These are phyloP conservation scores for Drosophila algonquin DNA, from an alignment of 2,888 invertebrate species.

Conservation along the genomic window DNA sequence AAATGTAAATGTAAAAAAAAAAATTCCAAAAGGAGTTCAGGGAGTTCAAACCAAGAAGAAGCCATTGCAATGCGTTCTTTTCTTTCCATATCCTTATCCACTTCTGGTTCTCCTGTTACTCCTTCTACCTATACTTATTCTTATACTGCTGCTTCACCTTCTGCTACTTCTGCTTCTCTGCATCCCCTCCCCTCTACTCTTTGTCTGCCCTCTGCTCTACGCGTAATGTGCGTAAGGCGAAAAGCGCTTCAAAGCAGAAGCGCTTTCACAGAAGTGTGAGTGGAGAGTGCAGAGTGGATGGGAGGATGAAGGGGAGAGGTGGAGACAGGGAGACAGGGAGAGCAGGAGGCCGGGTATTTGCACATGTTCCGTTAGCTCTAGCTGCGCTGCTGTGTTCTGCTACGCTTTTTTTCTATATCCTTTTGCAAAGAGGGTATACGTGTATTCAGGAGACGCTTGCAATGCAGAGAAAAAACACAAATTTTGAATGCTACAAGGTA, in stretches of 20 bases:
- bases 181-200: background rate
- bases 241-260: constrained; percentile 36
- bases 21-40: constrained; percentile 23
- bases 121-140: background rate
- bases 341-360: constrained; percentile 50
- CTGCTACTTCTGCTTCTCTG: constrained; percentile 14
- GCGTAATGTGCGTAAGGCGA: constrained; percentile 66
- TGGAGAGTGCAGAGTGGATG: constrained; percentile 7
- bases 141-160: constrained; percentile 3
- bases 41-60: constrained; percentile 39
- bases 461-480: background rate
- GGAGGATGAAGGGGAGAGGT: background rate
- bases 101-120: constrained; percentile 3
- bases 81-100: constrained; percentile 13
- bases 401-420: background rate
- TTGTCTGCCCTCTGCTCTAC: constrained; percentile 40
- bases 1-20: background rate
- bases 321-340: too few species aligned
- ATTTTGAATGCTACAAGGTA: too few species aligned
- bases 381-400: constrained; percentile 19
- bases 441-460: too few species aligned
- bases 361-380: constrained; percentile 59
- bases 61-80: constrained; percentile 61
- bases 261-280: too few species aligned
- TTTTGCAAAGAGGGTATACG: background rate